phyloP scores from a whole-genome alignment of 2,888 invertebrate genomes.

The Pristionchus arcanus region DNA sequence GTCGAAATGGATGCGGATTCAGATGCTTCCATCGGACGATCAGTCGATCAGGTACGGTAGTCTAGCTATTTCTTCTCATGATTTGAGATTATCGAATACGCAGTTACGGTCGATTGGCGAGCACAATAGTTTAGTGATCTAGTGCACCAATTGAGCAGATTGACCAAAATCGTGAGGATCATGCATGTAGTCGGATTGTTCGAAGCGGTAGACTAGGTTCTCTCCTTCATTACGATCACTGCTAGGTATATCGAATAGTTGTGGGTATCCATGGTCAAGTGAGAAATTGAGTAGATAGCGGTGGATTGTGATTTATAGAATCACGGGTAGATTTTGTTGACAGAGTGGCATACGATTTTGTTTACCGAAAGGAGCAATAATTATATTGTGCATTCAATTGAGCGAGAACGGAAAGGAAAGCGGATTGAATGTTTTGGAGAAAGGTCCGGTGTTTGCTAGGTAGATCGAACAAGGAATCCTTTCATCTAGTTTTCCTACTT shows the following conservation, averaged over 20 bases:
- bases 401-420: background rate
- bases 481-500: no score
- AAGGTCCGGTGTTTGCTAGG: background rate
- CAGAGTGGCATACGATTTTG: background rate
- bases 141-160: no score
- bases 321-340: background rate
- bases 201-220: no score
- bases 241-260: no score
- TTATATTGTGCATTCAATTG: background rate
- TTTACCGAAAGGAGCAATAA: background rate
- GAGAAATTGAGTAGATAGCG: background rate
- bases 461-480: background rate
- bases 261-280: no score
- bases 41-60: background rate
- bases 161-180: no score
- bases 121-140: no score
- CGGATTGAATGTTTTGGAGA: background rate
- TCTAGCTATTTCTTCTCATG: no score
- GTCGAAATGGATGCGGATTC: slow-evolving; percentile 40
- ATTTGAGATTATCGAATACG: no score
- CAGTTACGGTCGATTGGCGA: no score
- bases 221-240: no score
- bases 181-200: no score
- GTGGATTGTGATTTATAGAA: background rate
- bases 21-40: background rate